Conservation (phyloP, 1,140 invertebrate genomes). For the Orchesella cincta region DNA sequence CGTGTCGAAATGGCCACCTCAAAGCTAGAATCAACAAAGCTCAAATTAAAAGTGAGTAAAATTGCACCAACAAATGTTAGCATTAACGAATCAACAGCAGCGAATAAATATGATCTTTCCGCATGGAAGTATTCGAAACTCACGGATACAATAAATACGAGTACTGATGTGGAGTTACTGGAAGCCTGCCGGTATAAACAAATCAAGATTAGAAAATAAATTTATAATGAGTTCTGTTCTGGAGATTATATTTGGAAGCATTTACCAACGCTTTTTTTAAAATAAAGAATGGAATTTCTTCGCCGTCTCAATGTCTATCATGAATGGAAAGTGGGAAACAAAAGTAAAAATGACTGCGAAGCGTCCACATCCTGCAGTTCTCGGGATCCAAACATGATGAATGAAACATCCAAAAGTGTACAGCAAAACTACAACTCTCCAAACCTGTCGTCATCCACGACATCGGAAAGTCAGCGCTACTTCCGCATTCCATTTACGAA, state of each 20-base stretch:
- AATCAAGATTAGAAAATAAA: not conserved
- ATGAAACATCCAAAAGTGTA: slow-evolving; percentile 80
- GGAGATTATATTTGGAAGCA: too few species aligned
- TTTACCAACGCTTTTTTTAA: too few species aligned
- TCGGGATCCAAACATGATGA: slow-evolving; percentile 64
- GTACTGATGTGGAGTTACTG: slow-evolving; percentile 87
- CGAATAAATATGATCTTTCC: slow-evolving; percentile 89
- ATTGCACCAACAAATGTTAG: too few species aligned
- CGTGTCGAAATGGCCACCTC: too few species aligned
- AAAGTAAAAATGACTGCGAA: slow-evolving; percentile 62
- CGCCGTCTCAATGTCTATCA: slow-evolving; percentile 95
- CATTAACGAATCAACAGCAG: slow-evolving; percentile 47
- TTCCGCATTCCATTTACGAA: slow-evolving; percentile 87
- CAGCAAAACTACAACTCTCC: slow-evolving; percentile 53
- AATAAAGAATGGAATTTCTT: slow-evolving; percentile 89
- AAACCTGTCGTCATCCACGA: slow-evolving; percentile 49
- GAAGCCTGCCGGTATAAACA: slow-evolving; percentile 65
- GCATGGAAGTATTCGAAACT: slow-evolving; percentile 98
- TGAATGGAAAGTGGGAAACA: slow-evolving; percentile 95
- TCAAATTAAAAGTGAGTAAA: too few species aligned
- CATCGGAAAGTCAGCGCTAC: slow-evolving; percentile 69
- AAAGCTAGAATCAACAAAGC: too few species aligned
- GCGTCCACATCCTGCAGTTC: not conserved
- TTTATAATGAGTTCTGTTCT: too few species aligned
- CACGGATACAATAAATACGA: slow-evolving; percentile 95